Evolutionary conservation across 2,888 invertebrate genomes (phyloP), one percentile per base, ranked within the genome.

Genomic region (Pediacus dermestoides): DNA sequence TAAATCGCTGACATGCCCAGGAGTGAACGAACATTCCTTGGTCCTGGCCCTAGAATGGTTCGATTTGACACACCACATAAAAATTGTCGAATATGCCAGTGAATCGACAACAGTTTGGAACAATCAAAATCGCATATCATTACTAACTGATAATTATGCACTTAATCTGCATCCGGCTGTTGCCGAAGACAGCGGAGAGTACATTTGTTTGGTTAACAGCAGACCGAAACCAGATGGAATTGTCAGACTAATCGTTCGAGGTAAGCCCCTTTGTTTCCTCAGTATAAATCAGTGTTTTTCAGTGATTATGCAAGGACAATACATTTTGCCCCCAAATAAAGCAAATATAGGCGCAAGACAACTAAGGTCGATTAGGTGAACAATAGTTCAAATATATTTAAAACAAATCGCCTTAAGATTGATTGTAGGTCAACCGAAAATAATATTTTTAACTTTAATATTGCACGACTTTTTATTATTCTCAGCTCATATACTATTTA

Each of bases 151-250:
- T 55, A 75, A 75, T 53, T 82, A 78, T 59, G 76, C 77, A 13
- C 70, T 83, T 47, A 74, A 74, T 49, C 78, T 82, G 59, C 74
- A 74, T 55, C 81, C 82, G 30, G 78, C 80, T 4, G 63, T 72
- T 47, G 77, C 80, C 26, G 70, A 73, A 41, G 82, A 82, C 65
- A 79, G 76, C 50, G 80, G 78, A 25, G 78, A 80, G 58, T 83
- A 83, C 61, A 74, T 77, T 53, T 83, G 82, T 57, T 71, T 82
- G 50, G 80, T 82, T 55, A 83, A 83, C 68, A 79, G 77, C 63
- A 73, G 82, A 28, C 78, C 78, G 39, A 75, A 76, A 61, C 80
- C 82, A 9, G 81, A 82, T 61, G 77, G 77, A 22, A 71, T 82
- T 51, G 74, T 81, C 47, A 74, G 76, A 57, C 75, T 83, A 53